These are phyloP conservation scores for Eulimnadia texana DNA, from an alignment of 1,140 invertebrate species.

Conservation along the genomic window DNA sequence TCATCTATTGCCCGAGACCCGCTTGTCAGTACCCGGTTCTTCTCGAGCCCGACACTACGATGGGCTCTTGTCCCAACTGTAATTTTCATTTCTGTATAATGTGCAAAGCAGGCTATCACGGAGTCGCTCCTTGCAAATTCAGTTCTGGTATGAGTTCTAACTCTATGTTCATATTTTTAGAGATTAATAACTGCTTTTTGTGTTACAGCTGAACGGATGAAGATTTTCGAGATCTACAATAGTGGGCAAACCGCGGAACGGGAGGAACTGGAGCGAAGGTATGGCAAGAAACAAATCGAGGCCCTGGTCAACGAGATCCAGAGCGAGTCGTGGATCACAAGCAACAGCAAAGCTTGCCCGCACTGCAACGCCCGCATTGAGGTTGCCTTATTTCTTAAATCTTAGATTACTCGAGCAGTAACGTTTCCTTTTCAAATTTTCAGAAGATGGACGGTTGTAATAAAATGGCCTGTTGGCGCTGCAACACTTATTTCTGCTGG, in stretches of 20 bases:
- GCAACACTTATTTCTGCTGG: conserved; percentile 50
- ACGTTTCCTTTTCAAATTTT: conserved; percentile 21
- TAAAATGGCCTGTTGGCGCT: conserved; percentile 53
- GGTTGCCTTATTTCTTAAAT: conserved; percentile 27
- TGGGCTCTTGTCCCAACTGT: conserved; percentile 44
- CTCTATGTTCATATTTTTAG: too few relatives aligned
- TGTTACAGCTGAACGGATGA: conserved; percentile 32
- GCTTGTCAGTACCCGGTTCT: conserved; percentile 42
- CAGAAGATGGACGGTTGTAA: conserved; percentile 57
- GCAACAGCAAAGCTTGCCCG: conserved; percentile 46
- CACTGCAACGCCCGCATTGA: conserved; percentile 44
- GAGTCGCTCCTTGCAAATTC: conserved; percentile 42
- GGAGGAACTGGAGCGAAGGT: conserved; percentile 36
- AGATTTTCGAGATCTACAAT: conserved; percentile 37
- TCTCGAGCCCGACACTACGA: conserved; percentile 35
- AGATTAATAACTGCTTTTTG: not conserved
- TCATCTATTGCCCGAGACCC: conserved; percentile 44
- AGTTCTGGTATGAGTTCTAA: conserved; percentile 7
- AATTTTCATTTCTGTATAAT: conserved; percentile 44
- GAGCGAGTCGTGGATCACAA: conserved; percentile 42
- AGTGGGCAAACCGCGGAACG: conserved; percentile 31
- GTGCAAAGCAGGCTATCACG: conserved; percentile 50
- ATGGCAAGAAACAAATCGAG: conserved; percentile 41
- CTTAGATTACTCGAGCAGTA: not conserved
- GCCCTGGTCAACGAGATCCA: conserved; percentile 37